These are phyloP conservation scores for Drosophila algonquin DNA, from an alignment of 2,888 invertebrate species.

Conservation along the genomic window DNA sequence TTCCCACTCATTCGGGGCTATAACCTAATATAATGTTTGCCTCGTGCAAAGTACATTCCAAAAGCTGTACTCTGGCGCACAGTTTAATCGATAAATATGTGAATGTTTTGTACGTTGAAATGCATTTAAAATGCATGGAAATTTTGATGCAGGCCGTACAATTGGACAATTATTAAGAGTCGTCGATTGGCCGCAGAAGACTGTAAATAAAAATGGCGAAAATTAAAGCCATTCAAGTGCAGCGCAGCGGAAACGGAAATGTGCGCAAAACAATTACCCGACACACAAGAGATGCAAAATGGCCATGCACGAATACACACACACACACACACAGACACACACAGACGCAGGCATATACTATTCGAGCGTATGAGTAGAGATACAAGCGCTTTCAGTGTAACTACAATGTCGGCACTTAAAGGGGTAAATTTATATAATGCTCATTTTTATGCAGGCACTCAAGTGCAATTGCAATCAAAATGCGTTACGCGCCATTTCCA, in stretches of 20 bases:
- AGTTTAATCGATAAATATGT: not conserved
- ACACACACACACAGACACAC: conserved; percentile 14
- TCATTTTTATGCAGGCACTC: conserved; percentile 71
- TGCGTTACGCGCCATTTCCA: conserved; percentile 72
- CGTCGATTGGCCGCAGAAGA: conserved; percentile 25
- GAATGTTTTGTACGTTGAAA: not conserved
- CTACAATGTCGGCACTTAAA: conserved; percentile 61
- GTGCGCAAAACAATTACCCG: conserved; percentile 74
- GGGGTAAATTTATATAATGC: conserved; percentile 68
- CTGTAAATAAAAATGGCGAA: conserved; percentile 67
- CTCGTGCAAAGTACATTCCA: no score
- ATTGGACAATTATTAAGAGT: conserved; percentile 56
- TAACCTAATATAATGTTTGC: no score
- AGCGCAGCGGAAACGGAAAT: conserved; percentile 75
- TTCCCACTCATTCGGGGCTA: no score
- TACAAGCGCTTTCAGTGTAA: conserved; percentile 38
- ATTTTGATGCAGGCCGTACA: conserved; percentile 26
- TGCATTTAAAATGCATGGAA: conserved; percentile 25
- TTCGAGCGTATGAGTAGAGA: conserved; percentile 18
- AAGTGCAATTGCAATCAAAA: conserved; percentile 76
- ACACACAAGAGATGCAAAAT: conserved; percentile 20
- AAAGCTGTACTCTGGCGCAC: no score
- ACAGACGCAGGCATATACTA: conserved; percentile 2
- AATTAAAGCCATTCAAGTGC: conserved; percentile 73
- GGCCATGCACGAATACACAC: conserved; percentile 24